These are phyloP conservation scores for Ceuthmochares aereus DNA, from an alignment of 2,113 vertebrate genomes.

Conservation along the genomic window DNA sequence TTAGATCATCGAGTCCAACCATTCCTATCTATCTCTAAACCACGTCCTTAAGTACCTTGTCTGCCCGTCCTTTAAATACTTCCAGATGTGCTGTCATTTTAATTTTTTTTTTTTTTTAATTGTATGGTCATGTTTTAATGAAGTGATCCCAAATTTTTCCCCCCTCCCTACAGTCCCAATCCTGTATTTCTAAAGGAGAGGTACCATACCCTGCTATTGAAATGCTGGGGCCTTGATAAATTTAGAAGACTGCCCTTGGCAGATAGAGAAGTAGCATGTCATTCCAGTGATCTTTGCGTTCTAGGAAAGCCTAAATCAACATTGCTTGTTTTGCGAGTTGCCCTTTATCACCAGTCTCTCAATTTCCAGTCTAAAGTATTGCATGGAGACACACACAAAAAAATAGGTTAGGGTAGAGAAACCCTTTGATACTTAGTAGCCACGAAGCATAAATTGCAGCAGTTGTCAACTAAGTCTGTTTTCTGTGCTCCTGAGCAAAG, in stretches of 20 bases:
- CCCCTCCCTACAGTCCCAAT: background rate
- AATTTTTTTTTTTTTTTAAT: background rate
- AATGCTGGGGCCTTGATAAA: constrained; percentile 3
- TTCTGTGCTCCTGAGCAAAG: background rate
- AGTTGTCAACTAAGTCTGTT: background rate
- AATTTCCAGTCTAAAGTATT: background rate
- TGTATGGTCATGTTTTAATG: background rate
- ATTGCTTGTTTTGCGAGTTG: background rate
- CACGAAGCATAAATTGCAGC: background rate
- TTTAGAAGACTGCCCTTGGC: constrained; percentile 62
- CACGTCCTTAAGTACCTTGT: no score
- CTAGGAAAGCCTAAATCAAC: constrained; percentile 66
- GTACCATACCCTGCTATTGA: background rate
- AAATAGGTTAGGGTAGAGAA: background rate
- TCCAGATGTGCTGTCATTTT: background rate
- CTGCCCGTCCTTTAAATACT: no score
- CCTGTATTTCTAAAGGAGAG: background rate
- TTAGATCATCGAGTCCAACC: no score
- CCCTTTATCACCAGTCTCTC: constrained; percentile 6
- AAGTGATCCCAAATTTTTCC: background rate
- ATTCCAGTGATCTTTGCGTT: constrained; percentile 46
- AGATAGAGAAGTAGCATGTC: constrained; percentile 36
- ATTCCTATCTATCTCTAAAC: no score
- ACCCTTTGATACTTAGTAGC: background rate
- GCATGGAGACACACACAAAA: background rate